A percentile compares a stretch with the other conserved stretches of the same genome.
These are phyloP conservation scores for Anoplolepis gracilipes DNA, from an alignment of 1,140 invertebrate genomes.

Conservation along the genomic window DNA sequence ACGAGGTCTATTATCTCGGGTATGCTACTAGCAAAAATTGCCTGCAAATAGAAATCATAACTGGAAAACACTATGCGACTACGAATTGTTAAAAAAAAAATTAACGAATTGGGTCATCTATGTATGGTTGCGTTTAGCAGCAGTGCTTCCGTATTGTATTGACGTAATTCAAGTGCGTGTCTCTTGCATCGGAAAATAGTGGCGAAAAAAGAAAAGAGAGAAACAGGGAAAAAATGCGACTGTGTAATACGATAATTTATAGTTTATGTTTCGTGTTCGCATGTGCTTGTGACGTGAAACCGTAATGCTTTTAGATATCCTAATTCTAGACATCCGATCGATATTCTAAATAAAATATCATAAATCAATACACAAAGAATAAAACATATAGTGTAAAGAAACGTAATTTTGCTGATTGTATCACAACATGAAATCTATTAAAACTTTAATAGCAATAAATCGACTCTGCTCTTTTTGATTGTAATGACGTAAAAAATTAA, in stretches of 20 bases:
- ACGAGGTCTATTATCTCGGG: conserved; percentile 99
- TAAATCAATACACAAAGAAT: conserved; percentile 16
- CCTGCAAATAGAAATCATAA: conserved; percentile 90
- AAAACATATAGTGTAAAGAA: neutral
- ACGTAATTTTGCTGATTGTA: neutral
- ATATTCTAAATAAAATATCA: neutral
- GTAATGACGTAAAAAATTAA: neutral
- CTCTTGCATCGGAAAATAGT: conserved; percentile 26
- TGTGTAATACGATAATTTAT: conserved; percentile 33
- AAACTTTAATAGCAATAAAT: neutral
- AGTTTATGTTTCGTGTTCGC: conserved; percentile 18
- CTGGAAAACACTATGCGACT: conserved; percentile 80
- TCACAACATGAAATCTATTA: neutral
- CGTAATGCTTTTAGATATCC: neutral
- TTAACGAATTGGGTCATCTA: conserved; percentile 74
- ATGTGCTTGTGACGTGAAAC: conserved; percentile 19
- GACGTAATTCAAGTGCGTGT: conserved; percentile 48
- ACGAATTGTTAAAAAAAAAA: conserved; percentile 70
- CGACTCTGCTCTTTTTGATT: neutral
- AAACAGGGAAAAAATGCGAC: conserved; percentile 1
- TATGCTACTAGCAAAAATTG: conserved; percentile 99
- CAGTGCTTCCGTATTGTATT: conserved; percentile 51
- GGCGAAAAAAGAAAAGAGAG: neutral
- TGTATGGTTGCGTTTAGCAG: conserved; percentile 71
- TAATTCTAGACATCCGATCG: neutral